Base-by-base conservation (phyloP, 2,797 vertebrate genomes). In the Macroramphosus scolopax region DNA sequence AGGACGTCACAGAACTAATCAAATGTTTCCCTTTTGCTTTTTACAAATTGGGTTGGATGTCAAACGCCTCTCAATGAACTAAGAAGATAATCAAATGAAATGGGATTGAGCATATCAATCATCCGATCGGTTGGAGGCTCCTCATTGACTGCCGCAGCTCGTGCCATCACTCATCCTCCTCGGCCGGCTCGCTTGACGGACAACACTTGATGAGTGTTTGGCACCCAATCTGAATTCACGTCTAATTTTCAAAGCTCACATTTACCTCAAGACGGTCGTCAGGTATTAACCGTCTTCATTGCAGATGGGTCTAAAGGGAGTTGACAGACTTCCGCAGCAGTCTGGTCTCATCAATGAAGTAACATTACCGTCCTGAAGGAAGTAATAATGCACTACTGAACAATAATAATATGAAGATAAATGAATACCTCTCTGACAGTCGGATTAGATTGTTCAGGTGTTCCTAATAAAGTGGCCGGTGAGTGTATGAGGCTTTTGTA, bases 31-130 rank as follows among this genome's bases (percentile, higher is more conserved):
- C n/a, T n/a, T n/a, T 57, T 7, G 8, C 3, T 60, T 50, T 58
- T 40, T 39, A 28, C 42, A 59, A 58, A 54, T 68, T 49, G 60
- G 20, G 20, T 13, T 39, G 61, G 35, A 50, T 53, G 54, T 67
- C 37, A 43, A 42, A 41, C 49, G 34, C 58, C 55, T 53, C 41
- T 33, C 31, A 61, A 43, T 43, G 48, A 72, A 63, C 42, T 54
- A 39, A 63, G 24, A 73, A 74, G 70, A 77, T 85, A 85, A 87
- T 88, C 72, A 87, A 75, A 86, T 78, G 56, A 77, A 71, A 72
- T 66, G 64, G 62, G 66, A 80, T 59, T 74, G 76, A 78, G 63
- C 43, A 43, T 71, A 86, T 87, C 81, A 88, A 78, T 88, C 78
- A 85, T 80, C 66, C 63, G 49, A 15, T 63, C 52, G 74, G 50